Evolutionary conservation across 2,888 invertebrate species (phyloP).

Genomic region (Eupithecia dodoneata): DNA sequence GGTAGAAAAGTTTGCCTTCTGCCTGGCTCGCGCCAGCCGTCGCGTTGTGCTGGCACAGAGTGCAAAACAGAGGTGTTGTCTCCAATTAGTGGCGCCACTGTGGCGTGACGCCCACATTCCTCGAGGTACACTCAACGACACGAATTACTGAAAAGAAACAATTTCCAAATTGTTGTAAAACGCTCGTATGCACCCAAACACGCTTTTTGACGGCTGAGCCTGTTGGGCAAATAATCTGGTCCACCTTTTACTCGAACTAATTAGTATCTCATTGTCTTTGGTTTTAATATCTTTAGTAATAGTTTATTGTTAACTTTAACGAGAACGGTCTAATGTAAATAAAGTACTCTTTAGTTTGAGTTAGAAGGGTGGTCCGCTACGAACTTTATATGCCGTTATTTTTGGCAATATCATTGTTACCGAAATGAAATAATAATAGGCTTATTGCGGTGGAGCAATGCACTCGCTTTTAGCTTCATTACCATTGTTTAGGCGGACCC

Average conservation of each 20-base stretch:
- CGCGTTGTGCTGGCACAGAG: not conserved
- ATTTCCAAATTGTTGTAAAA: not conserved
- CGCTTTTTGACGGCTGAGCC: not conserved
- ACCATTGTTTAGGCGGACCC: not conserved
- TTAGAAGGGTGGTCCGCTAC: not conserved
- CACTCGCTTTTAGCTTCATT: not conserved
- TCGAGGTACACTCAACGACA: not conserved
- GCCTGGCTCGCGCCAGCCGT: not conserved
- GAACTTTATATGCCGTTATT: not conserved
- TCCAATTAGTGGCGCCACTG: conserved; percentile 50
- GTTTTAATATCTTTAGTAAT: not conserved
- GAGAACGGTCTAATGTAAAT: not conserved
- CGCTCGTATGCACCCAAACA: not conserved
- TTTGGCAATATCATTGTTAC: not conserved
- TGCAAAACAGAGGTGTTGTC: conserved; percentile 1
- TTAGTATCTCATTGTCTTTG: not conserved
- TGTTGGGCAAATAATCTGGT: not conserved
- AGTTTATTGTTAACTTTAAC: not conserved
- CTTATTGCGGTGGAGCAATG: not conserved
- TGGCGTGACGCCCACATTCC: conserved; percentile 29
- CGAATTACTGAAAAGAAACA: not conserved
- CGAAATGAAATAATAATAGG: not conserved
- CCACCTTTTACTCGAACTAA: not conserved
- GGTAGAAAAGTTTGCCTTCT: not conserved
- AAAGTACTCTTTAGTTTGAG: not conserved